Evolutionary conservation across 2,888 invertebrate genomes (phyloP).

Genomic region (Myopa tessellatipennis): DNA sequence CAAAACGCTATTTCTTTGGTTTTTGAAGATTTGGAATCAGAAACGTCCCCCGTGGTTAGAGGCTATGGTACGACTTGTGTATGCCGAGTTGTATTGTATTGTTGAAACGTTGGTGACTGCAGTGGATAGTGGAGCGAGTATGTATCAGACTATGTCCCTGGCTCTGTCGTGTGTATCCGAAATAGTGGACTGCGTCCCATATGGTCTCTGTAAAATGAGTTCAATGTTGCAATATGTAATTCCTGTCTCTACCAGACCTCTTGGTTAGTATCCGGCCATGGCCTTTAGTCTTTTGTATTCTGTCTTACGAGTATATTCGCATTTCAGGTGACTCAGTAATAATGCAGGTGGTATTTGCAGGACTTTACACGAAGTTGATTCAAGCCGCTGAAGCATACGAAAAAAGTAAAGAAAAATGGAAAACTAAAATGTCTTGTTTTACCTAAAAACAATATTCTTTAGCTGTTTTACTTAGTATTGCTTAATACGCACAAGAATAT

Average conservation of each 20-base stretch:
- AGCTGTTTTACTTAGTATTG: background rate
- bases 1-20: background rate
- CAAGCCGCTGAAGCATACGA: conserved; percentile 67
- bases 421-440: too few relatives aligned
- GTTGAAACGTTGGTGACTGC: conserved; percentile 78
- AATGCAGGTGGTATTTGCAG: conserved; percentile 77
- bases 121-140: conserved; percentile 79
- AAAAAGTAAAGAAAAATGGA: conserved; percentile 51
- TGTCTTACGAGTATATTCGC: background rate
- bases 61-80: conserved; percentile 76
- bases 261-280: conserved; percentile 63
- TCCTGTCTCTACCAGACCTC: conserved; percentile 77
- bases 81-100: conserved; percentile 74
- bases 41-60: conserved; percentile 82
- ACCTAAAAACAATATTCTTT: too few relatives aligned
- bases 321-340: conserved; percentile 72
- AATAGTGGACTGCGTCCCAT: conserved; percentile 76
- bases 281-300: background rate
- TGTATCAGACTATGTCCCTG: conserved; percentile 84
- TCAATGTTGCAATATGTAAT: conserved; percentile 75
- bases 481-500: too few relatives aligned
- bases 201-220: conserved; percentile 72
- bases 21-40: conserved; percentile 81
- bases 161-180: conserved; percentile 78
- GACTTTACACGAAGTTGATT: conserved; percentile 76